Base-by-base conservation (phyloP, 2,888 invertebrate genomes). In the Zaprionus obscuricornis region DNA sequence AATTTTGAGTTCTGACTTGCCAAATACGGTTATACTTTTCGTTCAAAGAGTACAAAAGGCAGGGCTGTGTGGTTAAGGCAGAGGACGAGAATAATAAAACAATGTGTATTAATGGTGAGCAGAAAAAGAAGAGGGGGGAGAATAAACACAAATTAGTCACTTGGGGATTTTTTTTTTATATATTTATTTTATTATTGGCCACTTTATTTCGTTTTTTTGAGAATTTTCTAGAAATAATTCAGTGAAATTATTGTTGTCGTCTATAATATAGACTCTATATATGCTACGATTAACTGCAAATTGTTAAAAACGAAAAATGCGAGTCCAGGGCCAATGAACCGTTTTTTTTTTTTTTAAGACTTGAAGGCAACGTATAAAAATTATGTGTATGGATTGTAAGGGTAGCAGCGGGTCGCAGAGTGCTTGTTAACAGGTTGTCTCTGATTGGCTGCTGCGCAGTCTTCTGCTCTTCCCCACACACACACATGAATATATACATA, bases 291-390 rank as follows among this genome's bases (percentile, higher is more conserved):
- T 59, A 45, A 33, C 45, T 51, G 52, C 29, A 67, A 34, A 50
- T 49, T 46, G 40, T 10, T 55, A 34, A 71, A n/a, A n/a, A n/a
- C n/a, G n/a, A n/a, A n/a, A n/a, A 66, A 50, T 52, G 10, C 49
- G 46, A 68, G 55, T 31, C n/a, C 62, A 52, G 58, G 62, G 62
- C 52, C 72, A 67, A 50, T 66, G 69, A 70, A 72, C 72, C 46
- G 46, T 26, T 52, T n/a, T n/a, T n/a, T n/a, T n/a, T n/a, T n/a
- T n/a, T n/a, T n/a, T n/a, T n/a, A n/a, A n/a, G n/a, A n/a, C n/a
- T n/a, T n/a, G n/a, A 33, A 47, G 22, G 8, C 36, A n/a, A n/a
- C n/a, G n/a, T n/a, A n/a, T n/a, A n/a, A n/a, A n/a, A n/a, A n/a
- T n/a, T n/a, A n/a, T n/a, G n/a, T 24, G 31, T 18, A 11, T 39